These are phyloP conservation scores for Lordiphosa fenestrarum DNA, from an alignment of 2,888 invertebrate species.

Conservation along the genomic window DNA sequence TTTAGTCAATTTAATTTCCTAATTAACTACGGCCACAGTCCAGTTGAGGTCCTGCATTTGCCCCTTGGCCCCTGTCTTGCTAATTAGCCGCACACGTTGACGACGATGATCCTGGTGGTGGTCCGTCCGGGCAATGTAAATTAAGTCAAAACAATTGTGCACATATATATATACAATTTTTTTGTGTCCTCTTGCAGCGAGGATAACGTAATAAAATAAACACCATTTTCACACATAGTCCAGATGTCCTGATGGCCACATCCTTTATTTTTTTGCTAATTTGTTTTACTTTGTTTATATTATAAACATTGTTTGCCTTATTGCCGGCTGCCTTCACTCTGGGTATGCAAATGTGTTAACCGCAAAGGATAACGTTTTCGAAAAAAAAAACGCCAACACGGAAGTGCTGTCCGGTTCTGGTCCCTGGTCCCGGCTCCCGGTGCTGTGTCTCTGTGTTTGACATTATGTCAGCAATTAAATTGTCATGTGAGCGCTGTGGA, in stretches of 20 bases:
- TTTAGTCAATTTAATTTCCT: slow-evolving; percentile 77
- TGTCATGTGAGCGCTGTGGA: slow-evolving; percentile 56
- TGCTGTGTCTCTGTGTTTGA: slow-evolving; percentile 27
- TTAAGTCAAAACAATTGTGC: slow-evolving; percentile 73
- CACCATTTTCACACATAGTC: slow-evolving; percentile 57
- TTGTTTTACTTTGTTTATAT: slow-evolving; percentile 75
- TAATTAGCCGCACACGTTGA: slow-evolving; percentile 71
- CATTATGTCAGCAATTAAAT: slow-evolving; percentile 70
- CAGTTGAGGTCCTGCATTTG: slow-evolving; percentile 30
- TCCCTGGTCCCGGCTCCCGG: slow-evolving; percentile 4
- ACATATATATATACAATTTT: slow-evolving; percentile 37
- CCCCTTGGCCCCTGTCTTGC: slow-evolving; percentile 39
- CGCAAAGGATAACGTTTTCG: slow-evolving; percentile 67
- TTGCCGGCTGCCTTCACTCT: slow-evolving; percentile 28
- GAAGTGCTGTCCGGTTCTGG: slow-evolving; percentile 23
- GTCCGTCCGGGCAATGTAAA: slow-evolving; percentile 54
- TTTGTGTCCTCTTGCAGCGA: slow-evolving; percentile 43
- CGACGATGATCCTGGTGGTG: slow-evolving; percentile 55
- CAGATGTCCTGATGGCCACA: slow-evolving; percentile 19
- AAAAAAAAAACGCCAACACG: slow-evolving; percentile 30
- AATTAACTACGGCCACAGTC: slow-evolving; percentile 63
- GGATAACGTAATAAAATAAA: slow-evolving; percentile 64
- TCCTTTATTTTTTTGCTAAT: slow-evolving; percentile 46
- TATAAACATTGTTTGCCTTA: slow-evolving; percentile 62
- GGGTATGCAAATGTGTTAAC: slow-evolving; percentile 61